Conservation (phyloP, 2,113 vertebrate species). For the Petrocephalus zakoni region DNA sequence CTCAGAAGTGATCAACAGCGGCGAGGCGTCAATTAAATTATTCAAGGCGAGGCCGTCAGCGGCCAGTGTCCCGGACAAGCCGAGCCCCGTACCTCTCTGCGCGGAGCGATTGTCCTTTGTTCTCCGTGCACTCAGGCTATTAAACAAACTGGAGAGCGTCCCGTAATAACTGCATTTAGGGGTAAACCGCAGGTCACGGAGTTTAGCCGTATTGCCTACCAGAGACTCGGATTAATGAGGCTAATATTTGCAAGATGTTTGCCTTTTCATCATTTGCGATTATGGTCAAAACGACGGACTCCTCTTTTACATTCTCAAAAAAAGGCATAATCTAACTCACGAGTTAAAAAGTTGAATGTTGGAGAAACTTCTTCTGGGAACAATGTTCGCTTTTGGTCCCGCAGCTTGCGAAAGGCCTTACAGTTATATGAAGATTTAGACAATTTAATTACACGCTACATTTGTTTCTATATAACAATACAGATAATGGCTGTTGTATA, state of each 20-base stretch:
- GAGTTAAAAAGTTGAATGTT: not conserved
- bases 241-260: constrained; percentile 15
- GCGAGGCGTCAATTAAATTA: constrained; percentile 60
- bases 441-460: not conserved
- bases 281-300: constrained; percentile 9
- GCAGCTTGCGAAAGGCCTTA: not conserved
- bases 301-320: constrained; percentile 10
- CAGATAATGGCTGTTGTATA: not conserved
- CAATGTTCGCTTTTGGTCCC: not conserved
- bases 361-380: not conserved
- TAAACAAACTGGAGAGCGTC: constrained; percentile 5
- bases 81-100: not conserved
- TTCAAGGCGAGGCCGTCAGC: constrained; percentile 6
- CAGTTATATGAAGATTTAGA: not conserved
- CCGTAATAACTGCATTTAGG: constrained; percentile 2
- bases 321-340: not conserved
- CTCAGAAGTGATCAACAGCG: constrained; percentile 52
- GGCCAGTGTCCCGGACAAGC: not conserved
- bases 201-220: not conserved
- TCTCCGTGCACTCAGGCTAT: constrained; percentile 40
- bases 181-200: constrained; percentile 22
- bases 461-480: not conserved
- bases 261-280: constrained; percentile 6
- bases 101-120: constrained; percentile 5
- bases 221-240: not conserved